Evolutionary conservation across 2,113 vertebrate species (phyloP), one percentile per base, ranked within the genome.

Genomic region (Pterocles gutturalis): DNA sequence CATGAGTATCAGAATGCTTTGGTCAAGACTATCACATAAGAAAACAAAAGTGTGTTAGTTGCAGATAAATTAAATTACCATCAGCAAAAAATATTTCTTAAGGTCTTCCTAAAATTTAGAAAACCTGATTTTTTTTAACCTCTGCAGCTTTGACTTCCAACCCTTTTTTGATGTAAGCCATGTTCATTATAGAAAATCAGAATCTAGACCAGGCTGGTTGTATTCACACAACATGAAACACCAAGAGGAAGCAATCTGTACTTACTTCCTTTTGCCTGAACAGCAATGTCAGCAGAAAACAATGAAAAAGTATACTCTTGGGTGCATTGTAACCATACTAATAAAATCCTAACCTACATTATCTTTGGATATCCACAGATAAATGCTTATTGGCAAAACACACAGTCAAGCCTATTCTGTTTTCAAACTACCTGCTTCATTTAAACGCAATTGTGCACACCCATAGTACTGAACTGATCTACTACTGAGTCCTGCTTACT

Each of bases 241-340:
- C 17, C 36, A 66, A 64, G 43, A 96, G 64, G 60, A 93, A 87
- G 29, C 17, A 60, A 92, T 65, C 53, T 36, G 38, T 18, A 73
- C 19, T 84, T 41, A 60, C 41, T 83, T 81, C 76, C 55, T 76
- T 78, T 31, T 65, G 48, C 4, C 45, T 21, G 53, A 58, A 60
- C 2, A 73, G 9, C 36, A 86, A 17, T 7, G 20, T 33, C 69
- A 89, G 80, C 62, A 87, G 41, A 94, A 84, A 38, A 7, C 13
- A 82, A 83, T 41, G 54, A 48, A 77, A 85, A 89, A 28, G 54
- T 13, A 73, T 7, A 46, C 13, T 60, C 60, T 51, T 78, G 33
- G n/a, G 81, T 36, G 12, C 20, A 60, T 6, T 60, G 6, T 66
- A 83, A 66, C 25, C 17, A 36, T 6, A 69, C 21, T 1, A 80